Percentiles rank a stretch among this genome's conserved stretches.
These are phyloP conservation scores for Scleropages formosus DNA, from an alignment of 2,797 vertebrate genomes.

Conservation along the genomic window DNA sequence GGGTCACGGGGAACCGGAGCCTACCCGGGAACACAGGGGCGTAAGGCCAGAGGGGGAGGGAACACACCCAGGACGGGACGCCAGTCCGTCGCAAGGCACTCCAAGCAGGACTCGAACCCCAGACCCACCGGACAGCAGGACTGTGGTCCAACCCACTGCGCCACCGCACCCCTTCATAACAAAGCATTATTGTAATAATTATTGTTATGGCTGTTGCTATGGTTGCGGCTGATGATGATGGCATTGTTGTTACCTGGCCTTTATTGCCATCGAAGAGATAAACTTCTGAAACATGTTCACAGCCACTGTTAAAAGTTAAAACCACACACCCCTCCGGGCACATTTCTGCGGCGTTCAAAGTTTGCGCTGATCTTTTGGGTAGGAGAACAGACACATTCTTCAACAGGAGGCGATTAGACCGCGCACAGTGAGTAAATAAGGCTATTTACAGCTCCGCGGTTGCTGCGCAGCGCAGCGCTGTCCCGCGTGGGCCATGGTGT, in stretches of 20 bases:
- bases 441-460: slow-evolving; percentile 12
- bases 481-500: not conserved
- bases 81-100: too few relatives aligned
- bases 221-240: not conserved
- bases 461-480: not conserved
- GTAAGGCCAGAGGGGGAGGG: too few relatives aligned
- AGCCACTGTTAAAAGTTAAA: not conserved
- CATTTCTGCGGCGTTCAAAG: not conserved
- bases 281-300: too few relatives aligned
- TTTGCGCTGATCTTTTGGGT: not conserved
- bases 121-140: too few relatives aligned
- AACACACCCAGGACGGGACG: too few relatives aligned
- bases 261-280: not conserved
- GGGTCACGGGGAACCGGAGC: too few relatives aligned
- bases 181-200: not conserved
- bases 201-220: slow-evolving; percentile 2
- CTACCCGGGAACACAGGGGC: too few relatives aligned
- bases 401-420: not conserved
- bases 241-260: not conserved
- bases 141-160: too few relatives aligned
- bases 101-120: too few relatives aligned
- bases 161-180: too few relatives aligned
- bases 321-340: not conserved
- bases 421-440: slow-evolving; percentile 14
- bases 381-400: not conserved